Conservation (phyloP, 1,140 invertebrate species). For the Nymphalis io region DNA sequence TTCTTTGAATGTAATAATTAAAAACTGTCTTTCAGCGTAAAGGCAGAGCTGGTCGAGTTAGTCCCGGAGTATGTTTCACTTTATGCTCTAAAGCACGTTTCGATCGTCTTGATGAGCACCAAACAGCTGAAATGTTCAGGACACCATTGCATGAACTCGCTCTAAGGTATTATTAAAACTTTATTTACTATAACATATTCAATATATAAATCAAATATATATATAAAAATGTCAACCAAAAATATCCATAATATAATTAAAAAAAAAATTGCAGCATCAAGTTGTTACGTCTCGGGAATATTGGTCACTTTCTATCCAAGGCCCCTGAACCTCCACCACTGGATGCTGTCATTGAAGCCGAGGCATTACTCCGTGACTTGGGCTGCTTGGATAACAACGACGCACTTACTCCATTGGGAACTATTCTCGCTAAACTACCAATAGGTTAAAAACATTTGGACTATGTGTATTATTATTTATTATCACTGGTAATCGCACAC, state of each 20-base stretch:
- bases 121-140: constrained; percentile 97
- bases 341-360: constrained; percentile 96
- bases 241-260: not conserved
- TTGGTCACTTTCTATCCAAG: constrained; percentile 96
- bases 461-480: not conserved
- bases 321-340: constrained; percentile 96
- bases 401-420: constrained; percentile 93
- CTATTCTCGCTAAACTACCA: constrained; percentile 94
- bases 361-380: constrained; percentile 88
- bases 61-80: constrained; percentile 94
- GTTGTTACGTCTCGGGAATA: constrained; percentile 92
- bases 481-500: not conserved
- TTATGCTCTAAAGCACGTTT: constrained; percentile 89
- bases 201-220: no score
- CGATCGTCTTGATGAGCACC: constrained; percentile 91
- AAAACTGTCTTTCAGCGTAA: constrained; percentile 88
- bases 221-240: no score
- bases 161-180: constrained; percentile 79
- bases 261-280: constrained; percentile 80
- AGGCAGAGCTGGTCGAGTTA: constrained; percentile 94
- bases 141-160: constrained; percentile 96
- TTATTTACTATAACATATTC: no score
- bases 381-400: constrained; percentile 93
- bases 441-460: constrained; percentile 76
- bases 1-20: no score